Base-by-base conservation (phyloP, 1,140 invertebrate genomes). In the Lepeophtheirus salmonis region DNA sequence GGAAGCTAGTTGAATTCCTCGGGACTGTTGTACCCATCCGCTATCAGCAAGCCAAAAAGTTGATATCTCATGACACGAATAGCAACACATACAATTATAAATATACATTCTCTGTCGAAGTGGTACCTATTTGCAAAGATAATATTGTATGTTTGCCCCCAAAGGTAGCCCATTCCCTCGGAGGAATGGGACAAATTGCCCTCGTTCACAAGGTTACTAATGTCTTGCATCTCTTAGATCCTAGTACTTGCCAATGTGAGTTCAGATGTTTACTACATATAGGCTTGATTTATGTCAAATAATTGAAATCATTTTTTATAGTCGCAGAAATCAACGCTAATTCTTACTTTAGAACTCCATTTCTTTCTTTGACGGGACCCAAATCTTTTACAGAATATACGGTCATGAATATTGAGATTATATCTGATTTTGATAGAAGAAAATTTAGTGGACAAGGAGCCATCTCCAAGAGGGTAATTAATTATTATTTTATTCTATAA, bases 61-160 rank as follows among this genome's bases (percentile, higher is more conserved):
- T 99, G 12, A 85, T 98, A 65, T 97, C 94, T 1, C 94, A 98
- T 68, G 96, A 99, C 73, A 86, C 89, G 25, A 88, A 92, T 70
- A 97, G 84, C 68, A 98, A 98, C 69, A 81, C 83, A 26, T 97
- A 88, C 71, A 97, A 97, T 71, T 98, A 97, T 71, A 98, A 99
- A 73, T 86, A 84, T 68, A 83, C 84, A 30, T 88, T 79, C 72
- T 74, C 86, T 64, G 82, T 98, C 59, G 94, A 99, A 72, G 88
- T 99, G 68, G 88, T 94, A 0, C 95, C 96, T 0, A 71, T 98
- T 17, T 97, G 92, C 23, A 97, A 95, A 70, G 88, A 98, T 70
- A 92, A 92, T 69, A 74, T 97, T 53, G 83, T 99, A 16, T 97
- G 94, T 71, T 73, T 99, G 12, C 80, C 90, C 2, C 81, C 83